Evolutionary conservation across 2,888 invertebrate species (phyloP), one percentile per base, ranked within the genome.

Genomic region (Mechanitis mazaeus): DNA sequence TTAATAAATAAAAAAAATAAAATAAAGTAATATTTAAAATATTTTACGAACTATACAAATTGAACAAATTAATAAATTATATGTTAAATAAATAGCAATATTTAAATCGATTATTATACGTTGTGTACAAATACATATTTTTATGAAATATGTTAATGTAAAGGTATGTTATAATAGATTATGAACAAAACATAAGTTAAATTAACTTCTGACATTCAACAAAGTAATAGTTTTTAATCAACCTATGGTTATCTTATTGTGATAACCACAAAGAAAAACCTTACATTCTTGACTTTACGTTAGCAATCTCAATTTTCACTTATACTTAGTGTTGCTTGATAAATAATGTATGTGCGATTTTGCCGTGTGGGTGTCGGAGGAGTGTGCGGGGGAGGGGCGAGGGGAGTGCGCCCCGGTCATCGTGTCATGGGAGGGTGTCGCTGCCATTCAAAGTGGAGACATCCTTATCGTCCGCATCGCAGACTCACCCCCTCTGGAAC

Each of bases 391-490:
- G 60, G 70, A 70, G 73, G 68, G 70, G 72, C 61, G 90, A 85
- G 64, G 90, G 67, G 91, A 91, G 69, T 93, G 93, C 72, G 85
- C 89, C 69, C 91, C 92, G 69, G 90, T 91, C 83, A 85, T 92
- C 71, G 87, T 92, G 68, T 92, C 92, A 64, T 94, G 94, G 94
- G 93, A 93, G 75, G 93, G 93, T 55, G 85, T 92, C 64, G 92
- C 92, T 45, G 93, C 93, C 81, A 93, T 94, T 70, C 94, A 94
- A 81, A 93, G 93, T 68, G 94, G 94, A 28, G 94, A 94, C 83
- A 93, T 94, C 71, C 91, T 94, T 71, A 91, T 94, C 78, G 93
- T 94, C 55, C 92, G 93, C 81, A 93, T 94, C 81, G 93, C 93
- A 72, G 94, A 94, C 81, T 87, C 92, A 60, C 83, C 91, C 72